A percentile compares a stretch with the other conserved stretches of the same genome.
Evolutionary conservation across 2,797 vertebrate species (phyloP).

Genomic region (Knipowitschia caucasica): DNA sequence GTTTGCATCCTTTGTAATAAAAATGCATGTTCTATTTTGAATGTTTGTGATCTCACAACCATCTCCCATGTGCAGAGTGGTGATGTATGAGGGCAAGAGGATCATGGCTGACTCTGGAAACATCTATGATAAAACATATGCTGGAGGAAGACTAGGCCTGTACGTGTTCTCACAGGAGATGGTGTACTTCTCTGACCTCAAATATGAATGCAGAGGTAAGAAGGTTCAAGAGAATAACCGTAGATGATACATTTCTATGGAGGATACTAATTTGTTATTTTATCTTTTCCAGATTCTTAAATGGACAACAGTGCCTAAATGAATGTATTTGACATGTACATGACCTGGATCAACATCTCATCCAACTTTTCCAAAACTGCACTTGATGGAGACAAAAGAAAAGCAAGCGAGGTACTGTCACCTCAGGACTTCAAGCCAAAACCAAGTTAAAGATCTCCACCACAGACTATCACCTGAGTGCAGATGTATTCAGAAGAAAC

Average conservation of each 20-base stretch:
- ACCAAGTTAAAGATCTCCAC: conserved; percentile 70
- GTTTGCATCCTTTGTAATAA: neutral
- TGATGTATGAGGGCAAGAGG: conserved; percentile 98
- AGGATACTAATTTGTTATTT: conserved; percentile 17
- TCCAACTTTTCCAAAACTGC: conserved; percentile 77
- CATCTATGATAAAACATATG: conserved; percentile 95
- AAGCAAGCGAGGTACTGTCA: conserved; percentile 77
- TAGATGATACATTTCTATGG: neutral
- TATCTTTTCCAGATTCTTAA: conserved; percentile 88
- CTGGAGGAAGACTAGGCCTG: conserved; percentile 92
- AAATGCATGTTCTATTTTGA: neutral
- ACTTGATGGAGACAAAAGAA: conserved; percentile 73
- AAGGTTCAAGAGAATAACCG: conserved; percentile 1
- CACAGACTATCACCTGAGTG: conserved; percentile 74
- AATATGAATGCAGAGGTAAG: conserved; percentile 98
- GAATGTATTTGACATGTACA: conserved; percentile 71
- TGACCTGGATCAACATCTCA: conserved; percentile 74
- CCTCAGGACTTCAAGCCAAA: conserved; percentile 72
- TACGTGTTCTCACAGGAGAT: conserved; percentile 99
- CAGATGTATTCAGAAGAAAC: conserved; percentile 69
- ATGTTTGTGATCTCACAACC: conserved; percentile 23
- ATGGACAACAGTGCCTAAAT: conserved; percentile 66
- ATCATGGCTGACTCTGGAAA: conserved; percentile 98
- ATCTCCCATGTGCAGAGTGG: conserved; percentile 76
- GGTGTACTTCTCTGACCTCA: conserved; percentile 99